Evolutionary conservation across 2,797 vertebrate genomes (phyloP), one percentile per base, ranked within the genome.

Genomic region (Ptychobarbus kaznakovi): DNA sequence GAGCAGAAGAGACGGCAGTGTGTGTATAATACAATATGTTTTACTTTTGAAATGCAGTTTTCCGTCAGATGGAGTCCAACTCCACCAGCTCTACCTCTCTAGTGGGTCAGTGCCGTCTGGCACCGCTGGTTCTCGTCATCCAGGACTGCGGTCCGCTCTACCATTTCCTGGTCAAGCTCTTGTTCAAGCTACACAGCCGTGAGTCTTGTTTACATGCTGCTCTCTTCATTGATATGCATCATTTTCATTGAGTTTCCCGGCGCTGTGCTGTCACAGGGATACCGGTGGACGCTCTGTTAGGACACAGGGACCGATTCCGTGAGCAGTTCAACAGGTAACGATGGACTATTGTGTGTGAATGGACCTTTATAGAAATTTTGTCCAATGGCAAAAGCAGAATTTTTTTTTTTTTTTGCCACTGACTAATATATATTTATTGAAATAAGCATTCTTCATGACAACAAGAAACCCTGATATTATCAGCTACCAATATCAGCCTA

Each of bases 161-260:
- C 0, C 97, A 99, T 92, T 97, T 98, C 93, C 96, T 96, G 0
- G 97, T 99, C 89, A 96, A 95, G 85, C 91, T 98, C 20, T 94
- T 99, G 91, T 99, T 99, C 94, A 99, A 98, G 81, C 96, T 99
- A 4, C 98, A 99, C 93, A 97, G 97, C 90, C 96, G 98, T 99
- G 92, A 99, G 98, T 96, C 0, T n/a, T 72, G 4, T 10, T 74
- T 10, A 22, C 75, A 46, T 51, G 6, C 13, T 51, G 61, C 51
- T 78, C 35, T 70, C n/a, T 61, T 28, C 42, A 69, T 56, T 25
- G 18, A 16, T n/a, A 12, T 72, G 8, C 40, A 63, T 61, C 3
- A 8, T 10, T 32, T 51, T 28, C 25, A 74, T 20, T 66, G 20
- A 86, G 38, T 53, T 32, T 65, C 68, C 12, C 42, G 4, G 0